Base-by-base conservation (phyloP, 1,140 invertebrate genomes). In the Sinella curviseta region DNA sequence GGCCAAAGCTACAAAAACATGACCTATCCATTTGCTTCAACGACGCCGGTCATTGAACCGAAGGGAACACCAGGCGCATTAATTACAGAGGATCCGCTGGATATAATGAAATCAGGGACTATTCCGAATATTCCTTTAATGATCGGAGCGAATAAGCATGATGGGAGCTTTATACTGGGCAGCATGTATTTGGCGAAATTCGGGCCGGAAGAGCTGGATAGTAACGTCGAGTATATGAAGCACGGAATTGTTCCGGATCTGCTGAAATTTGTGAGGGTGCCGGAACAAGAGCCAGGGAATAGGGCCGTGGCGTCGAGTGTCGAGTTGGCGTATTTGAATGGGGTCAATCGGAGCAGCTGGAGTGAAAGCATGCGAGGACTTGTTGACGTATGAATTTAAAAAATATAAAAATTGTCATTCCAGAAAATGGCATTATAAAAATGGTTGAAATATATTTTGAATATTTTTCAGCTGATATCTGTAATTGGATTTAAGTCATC, bases 61-160 rank as follows among this genome's bases (percentile, higher is more conserved):
- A 55, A n/a, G n/a, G n/a, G 77, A 24, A 28, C 36, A 3, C 77
- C 57, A 54, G 80, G 78, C 0, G 82, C 82, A 24, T 80, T 83
- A 31, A 34, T 81, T n/a, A 65, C 82, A 17, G 36, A 78, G 34
- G 82, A 83, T 28, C 82, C 82, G 14, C 14, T 80, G 8, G 36
- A 65, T 26, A 57, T 81, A 8, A 33, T 83, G 2, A 55, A 76
- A 36, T 74, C 77, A 28, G 78, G 82, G 20, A 28, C 74, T 24
- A 24, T 78, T 33, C 60, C 78, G 1, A 34, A 79, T 2, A 54
- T 78, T 0, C 82, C 82, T 0, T 24, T 83, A 1, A 70, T 83
- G 39, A 4, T 83, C 1, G 82, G 82, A 65, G 54, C 82, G 0
- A 76, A 39, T 1, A 77, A 80, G 31, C 82, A 83, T 48, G 82